A percentile compares a stretch with the other conserved stretches of the same genome.
Conservation (phyloP, 1,140 invertebrate genomes). For the Stratiolaelaps scimitus region DNA sequence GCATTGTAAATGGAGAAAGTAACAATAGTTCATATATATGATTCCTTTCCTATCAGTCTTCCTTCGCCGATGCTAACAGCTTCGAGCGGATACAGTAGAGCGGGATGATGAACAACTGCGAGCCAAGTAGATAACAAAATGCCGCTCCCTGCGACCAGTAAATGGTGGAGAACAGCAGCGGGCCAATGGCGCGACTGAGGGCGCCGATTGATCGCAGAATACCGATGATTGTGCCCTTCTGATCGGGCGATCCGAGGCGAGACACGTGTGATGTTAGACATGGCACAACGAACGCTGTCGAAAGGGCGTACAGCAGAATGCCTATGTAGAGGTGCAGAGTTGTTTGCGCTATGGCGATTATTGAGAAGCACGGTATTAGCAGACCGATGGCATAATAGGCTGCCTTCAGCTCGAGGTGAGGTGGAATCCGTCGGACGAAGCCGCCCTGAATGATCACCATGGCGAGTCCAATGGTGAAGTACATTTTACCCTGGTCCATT, state of each 20-base stretch:
- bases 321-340: slow-evolving; percentile 57
- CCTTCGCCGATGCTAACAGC: background rate
- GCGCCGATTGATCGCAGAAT: slow-evolving; percentile 86
- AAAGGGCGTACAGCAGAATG: slow-evolving; percentile 72
- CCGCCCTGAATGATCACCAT: slow-evolving; percentile 90
- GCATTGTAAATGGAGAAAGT: too few relatives aligned
- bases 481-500: slow-evolving; percentile 96
- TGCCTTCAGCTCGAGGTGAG: slow-evolving; percentile 35
- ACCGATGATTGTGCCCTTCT: slow-evolving; percentile 83
- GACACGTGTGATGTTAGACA: slow-evolving; percentile 82
- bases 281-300: slow-evolving; percentile 83
- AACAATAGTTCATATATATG: too few relatives aligned
- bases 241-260: slow-evolving; percentile 58
- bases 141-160: slow-evolving; percentile 30
- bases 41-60: too few relatives aligned
- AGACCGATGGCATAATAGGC: slow-evolving; percentile 52
- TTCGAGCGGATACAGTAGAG: slow-evolving; percentile 36
- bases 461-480: slow-evolving; percentile 74
- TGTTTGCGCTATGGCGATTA: slow-evolving; percentile 59
- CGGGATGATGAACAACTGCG: background rate
- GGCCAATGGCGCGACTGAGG: slow-evolving; percentile 77
- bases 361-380: slow-evolving; percentile 73
- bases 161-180: slow-evolving; percentile 58
- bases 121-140: slow-evolving; percentile 9
- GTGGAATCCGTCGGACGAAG: slow-evolving; percentile 64